These are phyloP conservation scores for Ditula angustiorana DNA, from an alignment of 2,888 invertebrate species.

Conservation along the genomic window DNA sequence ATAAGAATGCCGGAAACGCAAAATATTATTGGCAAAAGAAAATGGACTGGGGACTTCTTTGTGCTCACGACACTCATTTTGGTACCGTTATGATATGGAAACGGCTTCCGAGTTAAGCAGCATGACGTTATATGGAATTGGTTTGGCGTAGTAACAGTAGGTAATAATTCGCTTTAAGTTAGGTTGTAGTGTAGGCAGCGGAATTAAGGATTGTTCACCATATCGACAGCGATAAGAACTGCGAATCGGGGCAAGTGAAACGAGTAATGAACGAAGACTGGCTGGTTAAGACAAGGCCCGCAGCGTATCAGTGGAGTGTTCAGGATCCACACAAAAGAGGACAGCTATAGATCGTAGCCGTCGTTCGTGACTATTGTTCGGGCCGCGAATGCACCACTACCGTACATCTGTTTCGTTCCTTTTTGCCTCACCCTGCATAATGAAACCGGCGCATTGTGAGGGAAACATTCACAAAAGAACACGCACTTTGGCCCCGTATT, in stretches of 20 bases:
- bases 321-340: slow-evolving; percentile 68
- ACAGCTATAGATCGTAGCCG: slow-evolving; percentile 70
- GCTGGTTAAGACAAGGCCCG: slow-evolving; percentile 57
- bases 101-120: slow-evolving; percentile 66
- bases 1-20: slow-evolving; percentile 47
- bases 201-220: not conserved
- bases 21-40: slow-evolving; percentile 35
- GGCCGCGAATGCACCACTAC: slow-evolving; percentile 71
- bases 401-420: slow-evolving; percentile 83
- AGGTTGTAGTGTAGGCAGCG: not conserved
- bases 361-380: slow-evolving; percentile 81
- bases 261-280: slow-evolving; percentile 58
- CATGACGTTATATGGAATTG: slow-evolving; percentile 50
- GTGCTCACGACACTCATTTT: slow-evolving; percentile 63
- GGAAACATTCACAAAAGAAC: slow-evolving; percentile 80
- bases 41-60: slow-evolving; percentile 57
- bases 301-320: slow-evolving; percentile 50
- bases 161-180: not conserved
- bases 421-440: slow-evolving; percentile 79
- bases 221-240: slow-evolving; percentile 4
- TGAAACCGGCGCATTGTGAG: slow-evolving; percentile 80
- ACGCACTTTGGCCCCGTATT: slow-evolving; percentile 74
- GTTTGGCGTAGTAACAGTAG: slow-evolving; percentile 20
- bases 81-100: slow-evolving; percentile 74
- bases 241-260: slow-evolving; percentile 40